Base-by-base conservation (phyloP, 2,888 invertebrate genomes). In the Stegophylla sp. region DNA sequence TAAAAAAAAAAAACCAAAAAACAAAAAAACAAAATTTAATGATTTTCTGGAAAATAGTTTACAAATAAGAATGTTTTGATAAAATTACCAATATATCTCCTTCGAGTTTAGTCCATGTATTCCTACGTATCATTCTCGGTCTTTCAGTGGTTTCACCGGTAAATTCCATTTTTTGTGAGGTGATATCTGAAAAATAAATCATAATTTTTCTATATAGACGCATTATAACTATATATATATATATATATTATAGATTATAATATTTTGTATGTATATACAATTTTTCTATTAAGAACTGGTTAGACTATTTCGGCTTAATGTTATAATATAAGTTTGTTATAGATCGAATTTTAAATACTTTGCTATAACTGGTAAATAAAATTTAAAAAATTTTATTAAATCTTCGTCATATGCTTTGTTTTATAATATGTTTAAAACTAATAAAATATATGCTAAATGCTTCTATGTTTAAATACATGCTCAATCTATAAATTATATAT, bases 61-160 rank as follows among this genome's bases (percentile, higher is more conserved):
- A n/a, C n/a, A 53, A 3, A 20, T 53, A 17, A 9, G 90, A 3
- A 88, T 86, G 17, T 86, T 86, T 86, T 92, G 91, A 81, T 92
- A 87, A 75, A 84, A 82, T 91, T 61, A 91, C 90, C 63, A 87
- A 89, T 86, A 93, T 90, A 81, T 93, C 92, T 45, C 92, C 93
- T 87, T 92, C 92, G 64, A 92, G 87, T 86, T 93, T 93, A 0
- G 93, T 93, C 89, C 91, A 93, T 1, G 93, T 93, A 85, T 93
- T 92, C 76, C 93, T 89, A 84, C 93, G 88, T 69, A 92, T 90
- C 82, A 90, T 89, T 85, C 88, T 89, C 63, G 91, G 89, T 84
- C 91, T 88, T 86, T 91, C 92, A 9, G 89, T 88, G 83, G 90
- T 89, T 86, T 90, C 90, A n/a, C 91, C 90, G 83, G 91, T 92